Conservation (phyloP, 1,140 invertebrate genomes). For the Microplitis demolitor region DNA sequence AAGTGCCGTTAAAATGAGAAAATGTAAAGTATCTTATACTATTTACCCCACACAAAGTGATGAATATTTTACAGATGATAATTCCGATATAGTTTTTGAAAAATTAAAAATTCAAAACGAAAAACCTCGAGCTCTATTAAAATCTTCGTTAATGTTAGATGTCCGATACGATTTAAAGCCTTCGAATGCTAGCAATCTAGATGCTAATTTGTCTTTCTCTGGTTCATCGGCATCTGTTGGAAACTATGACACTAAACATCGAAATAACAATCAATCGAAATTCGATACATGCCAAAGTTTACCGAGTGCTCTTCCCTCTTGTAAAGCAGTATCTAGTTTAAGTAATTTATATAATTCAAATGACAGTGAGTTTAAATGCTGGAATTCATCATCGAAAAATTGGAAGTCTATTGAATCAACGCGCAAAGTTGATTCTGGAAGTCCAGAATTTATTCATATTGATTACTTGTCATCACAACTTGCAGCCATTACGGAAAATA, state of each 20-base stretch:
- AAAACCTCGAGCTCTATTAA: conserved; percentile 31
- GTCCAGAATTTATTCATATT: conserved; percentile 19
- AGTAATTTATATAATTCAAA: conserved; percentile 16
- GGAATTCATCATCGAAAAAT: conserved; percentile 20
- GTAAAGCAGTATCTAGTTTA: conserved; percentile 29
- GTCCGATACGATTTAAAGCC: conserved; percentile 44
- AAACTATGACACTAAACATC: not conserved
- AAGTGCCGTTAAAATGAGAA: conserved; percentile 53
- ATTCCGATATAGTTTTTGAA: not conserved
- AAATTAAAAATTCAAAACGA: not conserved
- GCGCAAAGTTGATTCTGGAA: not conserved
- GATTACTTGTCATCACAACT: not conserved
- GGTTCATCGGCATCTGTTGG: conserved; percentile 12
- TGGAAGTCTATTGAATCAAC: conserved; percentile 26
- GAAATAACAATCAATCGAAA: not conserved
- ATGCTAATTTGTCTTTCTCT: conserved; percentile 19
- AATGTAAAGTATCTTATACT: conserved; percentile 47
- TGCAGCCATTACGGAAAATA: conserved; percentile 11
- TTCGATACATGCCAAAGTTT: conserved; percentile 45
- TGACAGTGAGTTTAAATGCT: not conserved
- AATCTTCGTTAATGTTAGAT: conserved; percentile 50
- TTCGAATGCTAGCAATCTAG: conserved; percentile 33
- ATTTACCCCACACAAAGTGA: conserved; percentile 36
- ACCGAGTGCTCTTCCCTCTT: conserved; percentile 25
- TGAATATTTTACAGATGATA: conserved; percentile 18